These are phyloP conservation scores for Varecia variegata DNA, from an alignment of 2,797 vertebrate genomes.

Conservation along the genomic window DNA sequence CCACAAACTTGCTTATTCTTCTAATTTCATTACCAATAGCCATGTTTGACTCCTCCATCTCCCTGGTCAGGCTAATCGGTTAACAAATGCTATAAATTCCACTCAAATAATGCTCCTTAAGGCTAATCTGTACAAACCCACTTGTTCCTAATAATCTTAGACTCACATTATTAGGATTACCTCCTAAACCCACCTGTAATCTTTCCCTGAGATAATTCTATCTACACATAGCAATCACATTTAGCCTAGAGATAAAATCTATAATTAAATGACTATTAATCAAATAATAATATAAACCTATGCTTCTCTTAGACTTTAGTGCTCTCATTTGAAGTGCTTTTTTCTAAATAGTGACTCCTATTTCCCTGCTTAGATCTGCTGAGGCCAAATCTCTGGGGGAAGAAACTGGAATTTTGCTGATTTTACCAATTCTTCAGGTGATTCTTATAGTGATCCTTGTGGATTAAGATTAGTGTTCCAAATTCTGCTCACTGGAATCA, in stretches of 20 bases:
- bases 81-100: neutral
- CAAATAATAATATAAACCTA: neutral
- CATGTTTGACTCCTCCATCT: neutral
- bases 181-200: neutral
- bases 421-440: neutral
- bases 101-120: neutral
- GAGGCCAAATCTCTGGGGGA: neutral
- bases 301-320: neutral
- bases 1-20: neutral
- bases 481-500: neutral
- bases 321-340: neutral
- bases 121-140: neutral
- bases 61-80: neutral
- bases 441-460: neutral
- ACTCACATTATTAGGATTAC: neutral
- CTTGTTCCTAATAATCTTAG: neutral
- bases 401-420: neutral
- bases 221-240: neutral
- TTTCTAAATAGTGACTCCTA: neutral
- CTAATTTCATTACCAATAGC: neutral
- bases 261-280: neutral
- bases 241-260: neutral
- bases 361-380: neutral
- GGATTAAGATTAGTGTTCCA: neutral
- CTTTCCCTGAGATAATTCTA: neutral